phyloP scores from a whole-genome alignment of 1,140 invertebrate species.

The Glossosoma conforme region DNA sequence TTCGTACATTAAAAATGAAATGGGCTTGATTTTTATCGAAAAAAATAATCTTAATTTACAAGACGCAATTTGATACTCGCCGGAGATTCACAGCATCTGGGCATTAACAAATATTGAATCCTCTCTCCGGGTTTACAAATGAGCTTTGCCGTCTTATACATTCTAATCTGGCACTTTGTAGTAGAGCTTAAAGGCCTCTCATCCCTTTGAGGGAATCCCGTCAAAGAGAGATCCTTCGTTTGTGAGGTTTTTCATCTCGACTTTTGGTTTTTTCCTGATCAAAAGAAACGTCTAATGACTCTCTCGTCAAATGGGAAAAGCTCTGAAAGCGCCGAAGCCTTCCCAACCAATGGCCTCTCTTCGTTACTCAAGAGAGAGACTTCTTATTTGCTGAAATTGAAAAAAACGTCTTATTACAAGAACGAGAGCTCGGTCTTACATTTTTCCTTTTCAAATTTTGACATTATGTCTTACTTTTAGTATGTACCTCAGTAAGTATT shows the following conservation, averaged over 20 bases:
- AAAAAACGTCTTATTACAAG: conserved; percentile 30
- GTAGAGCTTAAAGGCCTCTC: no score
- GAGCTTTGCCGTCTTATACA: conserved; percentile 12
- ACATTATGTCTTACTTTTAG: no score
- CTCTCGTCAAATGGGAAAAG: conserved; percentile 8
- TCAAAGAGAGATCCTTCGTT: background rate
- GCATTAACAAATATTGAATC: no score
- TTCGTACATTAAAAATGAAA: no score
- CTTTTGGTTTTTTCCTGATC: conserved; percentile 12
- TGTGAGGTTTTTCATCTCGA: background rate
- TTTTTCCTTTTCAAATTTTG: no score
- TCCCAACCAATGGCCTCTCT: conserved; percentile 4
- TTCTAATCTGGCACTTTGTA: conserved; percentile 11
- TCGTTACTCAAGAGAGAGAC: background rate
- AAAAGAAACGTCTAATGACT: conserved; percentile 29
- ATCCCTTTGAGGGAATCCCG: background rate
- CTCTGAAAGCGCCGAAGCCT: background rate
- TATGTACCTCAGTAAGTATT: no score
- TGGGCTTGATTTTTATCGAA: no score
- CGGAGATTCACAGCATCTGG: no score
- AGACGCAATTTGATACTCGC: no score
- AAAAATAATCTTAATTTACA: no score
- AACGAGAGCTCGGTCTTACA: no score
- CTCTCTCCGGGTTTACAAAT: conserved; percentile 16
- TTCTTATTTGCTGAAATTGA: conserved; percentile 25